Percentiles rank a stretch among this genome's conserved stretches.
These are phyloP conservation scores for Seriola aureovittata DNA, from an alignment of 2,113 vertebrate genomes.

Conservation along the genomic window DNA sequence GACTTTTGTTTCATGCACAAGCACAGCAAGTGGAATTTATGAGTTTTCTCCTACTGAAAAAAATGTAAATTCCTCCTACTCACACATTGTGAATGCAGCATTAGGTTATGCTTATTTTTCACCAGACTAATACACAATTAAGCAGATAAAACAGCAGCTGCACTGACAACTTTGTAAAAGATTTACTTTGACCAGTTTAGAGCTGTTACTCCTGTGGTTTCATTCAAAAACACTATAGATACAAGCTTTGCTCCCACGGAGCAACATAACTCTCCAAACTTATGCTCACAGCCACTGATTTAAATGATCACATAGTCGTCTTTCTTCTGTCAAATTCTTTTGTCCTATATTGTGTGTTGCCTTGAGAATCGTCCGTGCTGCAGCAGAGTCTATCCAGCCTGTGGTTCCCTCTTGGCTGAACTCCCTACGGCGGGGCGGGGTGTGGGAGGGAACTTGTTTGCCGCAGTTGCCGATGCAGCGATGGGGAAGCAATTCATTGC, in stretches of 20 bases:
- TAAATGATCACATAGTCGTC: not conserved
- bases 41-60: no score
- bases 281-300: not conserved
- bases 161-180: not conserved
- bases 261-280: not conserved
- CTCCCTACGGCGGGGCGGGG: slow-evolving; percentile 61
- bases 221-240: not conserved
- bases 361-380: slow-evolving; percentile 49
- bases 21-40: no score
- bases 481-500: slow-evolving; percentile 83
- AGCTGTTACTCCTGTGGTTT: not conserved
- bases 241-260: not conserved
- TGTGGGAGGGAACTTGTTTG: slow-evolving; percentile 76
- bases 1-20: no score
- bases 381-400: slow-evolving; percentile 34
- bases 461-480: slow-evolving; percentile 83
- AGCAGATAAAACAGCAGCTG: not conserved
- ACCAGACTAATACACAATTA: not conserved
- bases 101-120: not conserved
- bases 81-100: not conserved
- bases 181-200: not conserved
- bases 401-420: slow-evolving; percentile 78
- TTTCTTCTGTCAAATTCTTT: not conserved
- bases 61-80: no score
- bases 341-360: slow-evolving; percentile 17